Percentiles rank a stretch among this genome's conserved stretches.
Conservation (phyloP, 2,113 vertebrate genomes). For the Scytalopus superciliaris region DNA sequence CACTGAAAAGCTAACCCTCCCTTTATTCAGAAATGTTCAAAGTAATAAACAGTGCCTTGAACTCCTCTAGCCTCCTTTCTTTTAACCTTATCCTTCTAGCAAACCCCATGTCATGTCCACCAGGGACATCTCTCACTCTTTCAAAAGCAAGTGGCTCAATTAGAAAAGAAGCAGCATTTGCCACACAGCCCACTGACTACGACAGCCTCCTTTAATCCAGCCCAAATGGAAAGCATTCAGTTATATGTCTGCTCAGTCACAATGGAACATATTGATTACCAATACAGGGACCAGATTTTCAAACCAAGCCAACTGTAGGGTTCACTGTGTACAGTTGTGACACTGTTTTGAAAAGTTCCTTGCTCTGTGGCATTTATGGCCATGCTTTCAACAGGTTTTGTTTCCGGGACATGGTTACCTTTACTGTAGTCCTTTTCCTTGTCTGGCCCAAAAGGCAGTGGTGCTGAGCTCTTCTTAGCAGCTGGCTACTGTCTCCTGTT, state of each 20-base stretch:
- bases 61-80: neutral
- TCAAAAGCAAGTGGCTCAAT: slow-evolving; percentile 37
- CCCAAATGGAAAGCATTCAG: neutral
- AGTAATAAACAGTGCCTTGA: slow-evolving; percentile 37
- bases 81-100: slow-evolving; percentile 10
- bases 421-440: neutral
- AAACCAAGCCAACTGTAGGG: neutral
- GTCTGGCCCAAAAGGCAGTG: neutral
- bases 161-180: slow-evolving; percentile 28
- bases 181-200: neutral
- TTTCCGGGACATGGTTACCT: neutral
- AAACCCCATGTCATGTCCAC: slow-evolving; percentile 17
- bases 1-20: slow-evolving; percentile 11
- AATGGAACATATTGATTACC: slow-evolving; percentile 32
- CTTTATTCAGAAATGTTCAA: slow-evolving; percentile 45
- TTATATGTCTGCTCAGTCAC: slow-evolving; percentile 6
- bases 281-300: neutral
- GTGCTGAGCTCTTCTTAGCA: neutral
- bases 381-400: neutral
- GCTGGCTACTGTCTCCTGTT: neutral
- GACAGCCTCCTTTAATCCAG: neutral
- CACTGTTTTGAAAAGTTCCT: neutral
- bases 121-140: slow-evolving; percentile 2
- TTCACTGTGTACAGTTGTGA: neutral
- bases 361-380: neutral